Evolutionary conservation across 1,140 invertebrate genomes (phyloP).

Genomic region (Papilio polytes): DNA sequence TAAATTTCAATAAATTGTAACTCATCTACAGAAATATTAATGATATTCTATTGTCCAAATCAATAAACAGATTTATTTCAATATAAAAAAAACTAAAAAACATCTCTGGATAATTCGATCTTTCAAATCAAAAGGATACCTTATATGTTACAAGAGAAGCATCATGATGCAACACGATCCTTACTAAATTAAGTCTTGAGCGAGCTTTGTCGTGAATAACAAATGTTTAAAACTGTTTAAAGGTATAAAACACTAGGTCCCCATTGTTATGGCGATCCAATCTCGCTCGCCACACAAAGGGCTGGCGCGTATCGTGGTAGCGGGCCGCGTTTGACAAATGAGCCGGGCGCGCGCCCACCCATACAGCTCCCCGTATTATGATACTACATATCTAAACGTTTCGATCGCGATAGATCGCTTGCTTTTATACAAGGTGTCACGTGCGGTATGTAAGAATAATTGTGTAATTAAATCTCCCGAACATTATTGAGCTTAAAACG

Average conservation of each 20-base stretch:
- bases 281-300: constrained; percentile 68
- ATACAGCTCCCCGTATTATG: constrained; percentile 54
- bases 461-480: constrained; percentile 15
- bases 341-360: constrained; percentile 62
- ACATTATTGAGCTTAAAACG: background rate
- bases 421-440: constrained; percentile 22
- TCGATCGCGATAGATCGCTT: constrained; percentile 38
- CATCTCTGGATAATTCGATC: background rate
- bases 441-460: constrained; percentile 5
- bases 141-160: constrained; percentile 19
- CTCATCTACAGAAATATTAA: background rate
- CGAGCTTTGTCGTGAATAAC: constrained; percentile 58
- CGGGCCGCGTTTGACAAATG: constrained; percentile 71
- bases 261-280: constrained; percentile 67
- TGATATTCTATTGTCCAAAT: background rate
- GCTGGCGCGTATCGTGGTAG: constrained; percentile 74
- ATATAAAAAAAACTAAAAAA: background rate
- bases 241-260: constrained; percentile 65
- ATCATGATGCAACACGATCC: constrained; percentile 43
- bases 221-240: constrained; percentile 76
- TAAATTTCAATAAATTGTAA: too few relatives aligned
- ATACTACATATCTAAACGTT: constrained; percentile 42
- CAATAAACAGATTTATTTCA: background rate
- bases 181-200: constrained; percentile 55
- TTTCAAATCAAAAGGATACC: background rate